Conservation (phyloP, 2,797 vertebrate genomes). For the Coregonus suidteri region DNA sequence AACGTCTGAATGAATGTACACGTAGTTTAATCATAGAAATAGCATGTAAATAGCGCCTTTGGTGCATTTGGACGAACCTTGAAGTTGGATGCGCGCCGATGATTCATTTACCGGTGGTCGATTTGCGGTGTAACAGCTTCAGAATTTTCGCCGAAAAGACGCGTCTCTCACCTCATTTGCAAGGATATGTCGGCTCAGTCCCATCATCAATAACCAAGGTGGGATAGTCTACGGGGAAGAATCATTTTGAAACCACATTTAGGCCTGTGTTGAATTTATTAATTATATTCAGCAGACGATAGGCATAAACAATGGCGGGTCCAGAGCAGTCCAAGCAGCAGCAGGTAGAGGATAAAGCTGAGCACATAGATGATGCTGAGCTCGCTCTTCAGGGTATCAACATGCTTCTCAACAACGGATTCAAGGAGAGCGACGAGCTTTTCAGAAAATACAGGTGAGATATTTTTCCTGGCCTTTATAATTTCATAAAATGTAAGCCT, state of each 20-base stretch:
- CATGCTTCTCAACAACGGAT: constrained; percentile 98
- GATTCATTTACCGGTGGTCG: background rate
- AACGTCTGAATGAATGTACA: constrained; percentile 10
- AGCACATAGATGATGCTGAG: constrained; percentile 85
- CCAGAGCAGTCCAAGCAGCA: constrained; percentile 56
- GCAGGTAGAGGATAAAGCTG: constrained; percentile 60
- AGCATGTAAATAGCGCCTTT: background rate
- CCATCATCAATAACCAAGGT: background rate
- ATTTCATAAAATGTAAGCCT: background rate
- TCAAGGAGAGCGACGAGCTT: constrained; percentile 94
- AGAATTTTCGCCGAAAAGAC: background rate
- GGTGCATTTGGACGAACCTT: background rate
- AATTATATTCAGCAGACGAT: constrained; percentile 23
- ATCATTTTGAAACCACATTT: constrained; percentile 15
- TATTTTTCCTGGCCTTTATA: constrained; percentile 25
- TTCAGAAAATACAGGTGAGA: constrained; percentile 91
- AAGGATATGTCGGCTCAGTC: background rate
- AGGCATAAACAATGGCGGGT: constrained; percentile 66
- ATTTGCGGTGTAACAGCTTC: background rate
- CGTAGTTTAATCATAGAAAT: background rate
- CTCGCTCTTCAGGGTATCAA: constrained; percentile 94
- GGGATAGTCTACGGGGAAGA: background rate
- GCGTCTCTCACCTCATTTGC: background rate
- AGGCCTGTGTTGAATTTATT: constrained; percentile 19
- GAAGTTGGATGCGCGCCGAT: background rate